These are phyloP conservation scores for Gallinago media DNA, from an alignment of 2,113 vertebrate species.

Conservation along the genomic window DNA sequence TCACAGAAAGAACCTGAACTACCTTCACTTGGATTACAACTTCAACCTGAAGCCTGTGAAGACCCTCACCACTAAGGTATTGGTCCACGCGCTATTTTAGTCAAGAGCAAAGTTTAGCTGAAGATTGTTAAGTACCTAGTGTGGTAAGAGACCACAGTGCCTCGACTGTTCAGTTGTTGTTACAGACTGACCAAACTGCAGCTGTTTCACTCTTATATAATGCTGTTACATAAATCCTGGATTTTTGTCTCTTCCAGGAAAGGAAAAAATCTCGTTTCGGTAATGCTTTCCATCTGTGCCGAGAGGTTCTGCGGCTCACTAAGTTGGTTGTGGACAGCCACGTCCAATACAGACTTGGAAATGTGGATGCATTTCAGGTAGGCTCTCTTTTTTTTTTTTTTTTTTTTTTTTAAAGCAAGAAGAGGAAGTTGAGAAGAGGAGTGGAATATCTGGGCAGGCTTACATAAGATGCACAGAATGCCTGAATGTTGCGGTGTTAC, in stretches of 20 bases:
- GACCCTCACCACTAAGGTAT: constrained; percentile 98
- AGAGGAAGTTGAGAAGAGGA: neutral
- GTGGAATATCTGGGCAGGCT: neutral
- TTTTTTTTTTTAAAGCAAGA: neutral
- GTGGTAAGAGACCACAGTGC: neutral
- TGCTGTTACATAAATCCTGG: neutral
- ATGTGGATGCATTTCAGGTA: constrained; percentile 98
- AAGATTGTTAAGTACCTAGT: neutral
- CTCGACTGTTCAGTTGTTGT: neutral
- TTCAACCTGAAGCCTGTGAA: constrained; percentile 99
- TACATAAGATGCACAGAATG: neutral
- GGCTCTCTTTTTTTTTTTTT: neutral
- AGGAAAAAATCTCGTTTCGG: constrained; percentile 98
- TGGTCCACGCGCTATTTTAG: neutral
- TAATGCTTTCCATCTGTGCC: constrained; percentile 96
- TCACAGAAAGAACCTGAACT: constrained; percentile 98
- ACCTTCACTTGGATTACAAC: constrained; percentile 98
- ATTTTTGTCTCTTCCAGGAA: constrained; percentile 77
- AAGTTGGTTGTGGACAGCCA: constrained; percentile 99
- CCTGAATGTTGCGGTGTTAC: neutral
- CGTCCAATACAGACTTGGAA: constrained; percentile 96
- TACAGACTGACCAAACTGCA: neutral
- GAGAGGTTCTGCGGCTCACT: constrained; percentile 94
- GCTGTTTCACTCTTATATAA: neutral
- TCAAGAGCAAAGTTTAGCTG: neutral